Evolutionary conservation across 2,888 invertebrate species (phyloP), one percentile per base, ranked within the genome.

Genomic region (Heliothis peltigera): DNA sequence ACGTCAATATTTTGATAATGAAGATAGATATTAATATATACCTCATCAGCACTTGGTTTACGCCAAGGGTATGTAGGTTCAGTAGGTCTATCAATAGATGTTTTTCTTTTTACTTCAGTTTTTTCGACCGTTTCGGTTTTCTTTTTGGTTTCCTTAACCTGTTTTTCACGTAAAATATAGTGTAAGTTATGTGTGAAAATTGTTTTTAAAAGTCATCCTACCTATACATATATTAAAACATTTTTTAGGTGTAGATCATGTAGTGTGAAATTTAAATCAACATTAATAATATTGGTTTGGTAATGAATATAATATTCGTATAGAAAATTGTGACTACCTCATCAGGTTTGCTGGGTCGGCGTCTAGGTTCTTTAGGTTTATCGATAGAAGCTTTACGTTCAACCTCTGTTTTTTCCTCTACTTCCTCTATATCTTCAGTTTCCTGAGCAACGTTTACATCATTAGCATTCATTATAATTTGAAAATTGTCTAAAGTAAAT

Each of bases 381-480:
- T 81, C 79, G 35, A 71, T 49, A 21, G 77, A 73, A 48, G 67
- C 43, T 72, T 82, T 86, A 62, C 83, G 81, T 75, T 87, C 88
- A 5, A 72, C 73, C 73, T 87, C 82, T 17, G 78, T 81, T 21
- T 81, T 81, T 70, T 87, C 79, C 43, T 77, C 84, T 17, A 74
- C 75, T 68, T 86, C 80, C 44, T 83, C 84, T 32, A 85, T 70
- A 58, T 86, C 85, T 64, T 87, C 84, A 25, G 77, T 83, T 43
- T 86, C 88, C 91, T 91, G 68, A 73, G 35, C 44, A 64, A 76
- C 17, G 64, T 69, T 43, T 28, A 66, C 52, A 54, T 53, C 28
- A 57, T 72, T 63, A 70, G 28, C 21, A 52, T 64, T 46, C 10
- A 22, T 12, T 18, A 1, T 47, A 8, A 19, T 10, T 12, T 12